Evolutionary conservation across 2,113 vertebrate species (phyloP), one percentile per base, ranked within the genome.

Genomic region (Rhabdomys dilectus): DNA sequence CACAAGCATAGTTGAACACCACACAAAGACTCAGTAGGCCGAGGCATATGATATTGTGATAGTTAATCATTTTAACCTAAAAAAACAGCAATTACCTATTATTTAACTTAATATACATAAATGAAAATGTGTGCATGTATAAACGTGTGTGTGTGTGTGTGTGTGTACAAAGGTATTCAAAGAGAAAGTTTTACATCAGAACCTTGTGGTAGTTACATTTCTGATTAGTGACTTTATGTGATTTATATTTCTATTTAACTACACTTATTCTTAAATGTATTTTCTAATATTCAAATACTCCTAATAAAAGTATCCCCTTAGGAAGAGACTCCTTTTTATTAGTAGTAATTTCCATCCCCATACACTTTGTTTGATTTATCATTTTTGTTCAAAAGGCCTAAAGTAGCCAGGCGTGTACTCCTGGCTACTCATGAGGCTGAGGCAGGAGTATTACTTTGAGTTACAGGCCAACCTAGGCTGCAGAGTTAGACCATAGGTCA

Each of bases 221-320:
- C 45, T 81, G 58, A 95, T 70, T 96, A 58, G 60, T 90, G 76
- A 31, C 56, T 88, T 95, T 87, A 80, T 34, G 29, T 91, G 78
- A 89, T 56, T 73, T 68, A 80, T 82, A 58, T 88, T 58, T 95
- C 92, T 88, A 58, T 42, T 95, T 88, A 80, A 81, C 24, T 93
- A 36, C 53, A 86, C 76, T 94, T 58, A 42, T 94, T 68, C 22
- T 95, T 95, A 85, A 85, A 42, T 95, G 12, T 62, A 77, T 84
- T 95, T 95, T 91, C 88, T 93, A 75, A 88, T 91, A 95, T 91
- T 95, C 53, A 92, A 81, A 8, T 84, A 93, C 58, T 85, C 36
- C 34, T 93, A 73, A 45, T 95, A 97, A 96, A 96, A 95, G 80
- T 72, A 95, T 86, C 95, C 29, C 48, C 91, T 36, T 82, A 66